phyloP scores from a whole-genome alignment of 1,140 invertebrate genomes.

The Drepana arcuata region DNA sequence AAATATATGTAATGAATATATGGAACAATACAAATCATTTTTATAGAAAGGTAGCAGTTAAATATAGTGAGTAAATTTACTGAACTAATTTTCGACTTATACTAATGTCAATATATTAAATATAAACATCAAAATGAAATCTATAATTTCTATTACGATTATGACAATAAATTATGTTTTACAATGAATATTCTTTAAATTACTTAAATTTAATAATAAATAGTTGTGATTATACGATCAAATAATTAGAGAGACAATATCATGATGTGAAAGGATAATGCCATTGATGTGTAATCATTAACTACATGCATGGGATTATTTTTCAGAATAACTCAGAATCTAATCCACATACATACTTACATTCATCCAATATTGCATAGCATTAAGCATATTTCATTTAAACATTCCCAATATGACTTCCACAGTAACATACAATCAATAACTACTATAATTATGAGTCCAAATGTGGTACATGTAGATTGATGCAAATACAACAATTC shows the following conservation, averaged over 20 bases:
- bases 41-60: conserved; percentile 6
- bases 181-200: conserved; percentile 55
- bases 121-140: conserved; percentile 63
- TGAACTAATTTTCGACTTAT: conserved; percentile 63
- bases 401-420: conserved; percentile 24
- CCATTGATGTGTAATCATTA: no score
- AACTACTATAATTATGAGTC: conserved; percentile 26
- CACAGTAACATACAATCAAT: conserved; percentile 23
- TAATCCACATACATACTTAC: no score
- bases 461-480: conserved; percentile 30
- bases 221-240: conserved; percentile 57
- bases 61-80: conserved; percentile 28
- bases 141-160: conserved; percentile 62
- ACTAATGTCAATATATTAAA: conserved; percentile 61
- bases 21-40: conserved; percentile 20
- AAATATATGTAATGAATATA: conserved; percentile 20
- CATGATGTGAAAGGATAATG: conserved; percentile 42
- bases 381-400: not conserved
- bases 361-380: no score
- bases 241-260: conserved; percentile 72
- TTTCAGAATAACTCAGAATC: no score
- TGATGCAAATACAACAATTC: conserved; percentile 39
- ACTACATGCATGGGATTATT: no score
- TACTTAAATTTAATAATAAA: conserved; percentile 70
- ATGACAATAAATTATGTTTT: conserved; percentile 63